These are phyloP conservation scores for Tauraco hartlaubi DNA, from an alignment of 2,797 vertebrate species.

Conservation along the genomic window DNA sequence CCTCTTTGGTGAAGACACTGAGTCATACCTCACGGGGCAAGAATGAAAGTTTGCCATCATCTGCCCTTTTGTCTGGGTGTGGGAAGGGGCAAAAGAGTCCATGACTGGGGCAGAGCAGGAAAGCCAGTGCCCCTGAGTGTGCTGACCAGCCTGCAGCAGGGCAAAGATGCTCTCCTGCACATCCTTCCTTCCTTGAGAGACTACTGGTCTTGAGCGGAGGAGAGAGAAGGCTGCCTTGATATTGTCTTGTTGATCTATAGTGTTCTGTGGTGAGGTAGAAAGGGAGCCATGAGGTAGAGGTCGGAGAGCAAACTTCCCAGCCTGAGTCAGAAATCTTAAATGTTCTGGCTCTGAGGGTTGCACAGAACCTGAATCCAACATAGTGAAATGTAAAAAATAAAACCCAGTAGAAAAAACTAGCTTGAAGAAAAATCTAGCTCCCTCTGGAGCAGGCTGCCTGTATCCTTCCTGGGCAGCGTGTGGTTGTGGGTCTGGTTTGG, in stretches of 20 bases:
- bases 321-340: neutral
- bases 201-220: rapidly evolving
- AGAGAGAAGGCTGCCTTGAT: neutral
- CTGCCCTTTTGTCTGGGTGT: rapidly evolving
- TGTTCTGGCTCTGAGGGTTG: neutral
- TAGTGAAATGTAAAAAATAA: neutral
- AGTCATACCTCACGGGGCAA: neutral
- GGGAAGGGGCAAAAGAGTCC: neutral
- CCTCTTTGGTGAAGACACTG: neutral
- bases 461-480: neutral
- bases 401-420: neutral
- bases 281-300: neutral
- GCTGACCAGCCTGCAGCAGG: neutral
- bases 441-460: neutral
- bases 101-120: rapidly evolving
- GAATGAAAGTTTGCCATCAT: neutral
- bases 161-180: neutral
- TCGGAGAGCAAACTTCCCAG: neutral
- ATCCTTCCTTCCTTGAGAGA: neutral
- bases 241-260: neutral
- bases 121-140: neutral
- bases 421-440: neutral
- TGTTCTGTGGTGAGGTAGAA: neutral
- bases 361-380: rapidly evolving
- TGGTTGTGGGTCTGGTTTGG: neutral